Evolutionary conservation across 2,888 invertebrate species (phyloP), one percentile per base, ranked within the genome.

Genomic region (Nasonovia ribisnigri): DNA sequence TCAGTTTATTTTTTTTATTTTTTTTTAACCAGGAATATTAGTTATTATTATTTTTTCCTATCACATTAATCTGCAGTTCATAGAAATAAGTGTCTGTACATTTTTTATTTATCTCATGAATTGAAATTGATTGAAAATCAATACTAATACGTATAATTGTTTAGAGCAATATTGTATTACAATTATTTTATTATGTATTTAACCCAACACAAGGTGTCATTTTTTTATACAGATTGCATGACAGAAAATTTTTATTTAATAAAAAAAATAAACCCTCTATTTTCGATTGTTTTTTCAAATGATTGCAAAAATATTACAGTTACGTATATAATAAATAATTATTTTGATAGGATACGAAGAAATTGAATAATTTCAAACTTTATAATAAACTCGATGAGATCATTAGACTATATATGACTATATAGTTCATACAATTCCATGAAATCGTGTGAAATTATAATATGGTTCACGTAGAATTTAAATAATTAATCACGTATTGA

Each of bases 1-100:
- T 77, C 36, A 77, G 77, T 77, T 36, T n/a, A 24, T 77, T 51
- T 92, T 60, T 86, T 48, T 26, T n/a, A n/a, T 86, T 67, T 77
- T 54, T 91, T 91, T 42, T 29, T 54, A 54, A 67, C 46, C 11
- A 24, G 20, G 20, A 11, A 24, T 88, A 51, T 51, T 42, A 67
- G 54, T 57, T 57, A 26, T 57, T 26, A 8, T 6, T 57, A 1
- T 54, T 36, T 48, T 60, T 87, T 91, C 60, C 57, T 36, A 92
- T 48, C 11, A 3, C 29, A 42, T 10, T 42, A 92, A 48, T 29
- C 42, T 88, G n/a, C 10, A 43, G 60, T 51, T 67, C 29, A 42
- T 92, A 87, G 43, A 54, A 54, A 84, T 84, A 29, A 87, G 20
- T 77, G 77, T 77, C 6, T 1, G 6, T 36, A 16, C 29, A 57